Percentiles rank a stretch among this genome's conserved stretches.
These are phyloP conservation scores for Cyclophora punctaria DNA, from an alignment of 2,888 invertebrate species.

Conservation along the genomic window DNA sequence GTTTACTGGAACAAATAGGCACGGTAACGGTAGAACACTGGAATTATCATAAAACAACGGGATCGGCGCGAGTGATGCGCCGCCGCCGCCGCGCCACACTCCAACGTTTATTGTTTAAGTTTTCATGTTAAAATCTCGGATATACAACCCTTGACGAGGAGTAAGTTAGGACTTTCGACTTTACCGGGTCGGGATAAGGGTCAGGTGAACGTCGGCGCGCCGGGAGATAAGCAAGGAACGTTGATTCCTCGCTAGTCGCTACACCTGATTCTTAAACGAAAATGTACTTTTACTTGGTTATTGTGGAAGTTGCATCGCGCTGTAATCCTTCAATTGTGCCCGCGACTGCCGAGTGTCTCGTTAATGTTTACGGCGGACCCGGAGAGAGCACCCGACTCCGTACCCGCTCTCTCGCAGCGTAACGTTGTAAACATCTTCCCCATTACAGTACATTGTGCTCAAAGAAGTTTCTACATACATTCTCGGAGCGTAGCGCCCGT, in stretches of 20 bases:
- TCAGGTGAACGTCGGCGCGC: background rate
- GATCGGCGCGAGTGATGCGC: constrained; percentile 12
- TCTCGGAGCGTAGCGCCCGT: too few relatives aligned
- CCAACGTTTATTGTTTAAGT: constrained; percentile 24
- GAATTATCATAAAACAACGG: constrained; percentile 22
- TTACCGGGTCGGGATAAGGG: constrained; percentile 5
- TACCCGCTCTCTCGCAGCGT: too few relatives aligned
- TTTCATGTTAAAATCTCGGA: constrained; percentile 21
- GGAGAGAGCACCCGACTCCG: too few relatives aligned
- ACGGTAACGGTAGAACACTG: constrained; percentile 7
- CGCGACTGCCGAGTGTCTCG: too few relatives aligned
- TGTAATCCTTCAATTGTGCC: constrained; percentile 6
- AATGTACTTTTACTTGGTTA: constrained; percentile 17
- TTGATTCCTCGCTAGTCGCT: constrained; percentile 2
- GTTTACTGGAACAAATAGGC: constrained; percentile 16
- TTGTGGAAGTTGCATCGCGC: constrained; percentile 16
- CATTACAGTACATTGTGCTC: too few relatives aligned
- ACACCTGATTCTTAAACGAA: constrained; percentile 21
- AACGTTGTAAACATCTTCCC: too few relatives aligned
- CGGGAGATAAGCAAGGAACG: constrained; percentile 4
- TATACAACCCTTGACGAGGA: constrained; percentile 5
- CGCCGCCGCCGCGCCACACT: constrained; percentile 11
- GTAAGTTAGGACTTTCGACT: constrained; percentile 4
- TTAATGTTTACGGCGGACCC: too few relatives aligned
- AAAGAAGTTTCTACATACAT: too few relatives aligned